Conservation (phyloP, 2,888 invertebrate genomes). For the Cephonodes hylas region DNA sequence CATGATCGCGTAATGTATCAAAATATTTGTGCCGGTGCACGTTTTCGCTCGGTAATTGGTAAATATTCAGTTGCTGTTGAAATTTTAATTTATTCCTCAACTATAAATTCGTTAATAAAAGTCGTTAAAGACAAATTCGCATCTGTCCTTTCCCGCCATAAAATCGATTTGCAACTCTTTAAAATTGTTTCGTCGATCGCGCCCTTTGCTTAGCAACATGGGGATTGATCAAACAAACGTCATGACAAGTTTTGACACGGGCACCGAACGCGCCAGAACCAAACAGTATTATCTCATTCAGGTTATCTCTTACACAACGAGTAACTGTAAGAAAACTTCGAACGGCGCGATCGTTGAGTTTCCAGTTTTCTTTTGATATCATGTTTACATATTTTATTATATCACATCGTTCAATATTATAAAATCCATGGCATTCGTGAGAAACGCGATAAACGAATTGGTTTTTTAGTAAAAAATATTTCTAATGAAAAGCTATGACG, state of each 20-base stretch:
- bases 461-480: no score
- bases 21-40: conserved; percentile 38
- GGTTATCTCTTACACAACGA: conserved; percentile 66
- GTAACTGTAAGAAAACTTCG: conserved; percentile 62
- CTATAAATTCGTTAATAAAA: no score
- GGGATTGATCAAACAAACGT: conserved; percentile 36
- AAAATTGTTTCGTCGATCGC: neutral
- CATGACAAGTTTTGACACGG: conserved; percentile 60
- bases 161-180: neutral
- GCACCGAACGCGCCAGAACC: conserved; percentile 40
- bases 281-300: conserved; percentile 62
- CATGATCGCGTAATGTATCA: conserved; percentile 46
- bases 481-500: no score
- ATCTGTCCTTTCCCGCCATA: neutral
- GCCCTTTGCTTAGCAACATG: neutral
- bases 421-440: no score
- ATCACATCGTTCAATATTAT: no score
- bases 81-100: no score
- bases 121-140: neutral
- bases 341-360: conserved; percentile 45
- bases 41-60: neutral
- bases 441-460: no score
- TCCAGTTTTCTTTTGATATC: conserved; percentile 39
- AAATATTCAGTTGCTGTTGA: no score
- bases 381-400: conserved; percentile 20